A percentile compares a stretch with the other conserved stretches of the same genome.
These are phyloP conservation scores for Trachymyrmex cornetzi DNA, from an alignment of 1,140 invertebrate genomes.

Conservation along the genomic window DNA sequence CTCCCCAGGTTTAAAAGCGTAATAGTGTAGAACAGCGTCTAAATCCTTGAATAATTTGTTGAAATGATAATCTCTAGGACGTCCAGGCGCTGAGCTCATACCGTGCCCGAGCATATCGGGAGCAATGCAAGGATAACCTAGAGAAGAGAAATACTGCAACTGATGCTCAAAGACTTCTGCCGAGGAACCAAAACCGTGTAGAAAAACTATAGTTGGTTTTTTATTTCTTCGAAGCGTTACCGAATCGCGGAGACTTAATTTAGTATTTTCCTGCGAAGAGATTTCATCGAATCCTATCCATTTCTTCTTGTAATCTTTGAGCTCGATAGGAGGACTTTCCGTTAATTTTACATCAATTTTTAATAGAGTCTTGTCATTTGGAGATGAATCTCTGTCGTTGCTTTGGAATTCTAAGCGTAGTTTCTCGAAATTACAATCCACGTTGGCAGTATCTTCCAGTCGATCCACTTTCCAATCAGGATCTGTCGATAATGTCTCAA, in stretches of 20 bases:
- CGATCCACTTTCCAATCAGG: slow-evolving; percentile 36
- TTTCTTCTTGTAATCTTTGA: slow-evolving; percentile 73
- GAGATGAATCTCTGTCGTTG: slow-evolving; percentile 66
- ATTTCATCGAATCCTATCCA: slow-evolving; percentile 62
- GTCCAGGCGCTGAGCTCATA: slow-evolving; percentile 89
- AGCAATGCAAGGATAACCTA: slow-evolving; percentile 90
- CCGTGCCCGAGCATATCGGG: slow-evolving; percentile 92
- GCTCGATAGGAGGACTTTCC: slow-evolving; percentile 65
- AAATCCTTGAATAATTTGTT: slow-evolving; percentile 89
- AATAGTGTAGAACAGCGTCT: slow-evolving; percentile 89
- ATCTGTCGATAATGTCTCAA: not conserved
- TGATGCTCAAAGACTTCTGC: slow-evolving; percentile 90
- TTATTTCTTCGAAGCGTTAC: slow-evolving; percentile 77
- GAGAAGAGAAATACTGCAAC: slow-evolving; percentile 88
- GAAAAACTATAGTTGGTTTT: slow-evolving; percentile 90
- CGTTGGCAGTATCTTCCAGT: slow-evolving; percentile 68
- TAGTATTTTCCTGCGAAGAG: not conserved
- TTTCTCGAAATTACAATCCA: slow-evolving; percentile 77
- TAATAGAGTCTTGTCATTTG: slow-evolving; percentile 78
- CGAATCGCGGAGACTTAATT: slow-evolving; percentile 56
- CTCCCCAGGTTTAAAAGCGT: slow-evolving; percentile 84
- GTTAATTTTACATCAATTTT: slow-evolving; percentile 71
- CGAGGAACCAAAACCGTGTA: slow-evolving; percentile 92
- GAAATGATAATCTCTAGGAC: slow-evolving; percentile 89
- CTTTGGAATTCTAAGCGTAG: slow-evolving; percentile 80